phyloP scores from a whole-genome alignment of 2,797 vertebrate species.

The Buphagus erythrorhynchus region DNA sequence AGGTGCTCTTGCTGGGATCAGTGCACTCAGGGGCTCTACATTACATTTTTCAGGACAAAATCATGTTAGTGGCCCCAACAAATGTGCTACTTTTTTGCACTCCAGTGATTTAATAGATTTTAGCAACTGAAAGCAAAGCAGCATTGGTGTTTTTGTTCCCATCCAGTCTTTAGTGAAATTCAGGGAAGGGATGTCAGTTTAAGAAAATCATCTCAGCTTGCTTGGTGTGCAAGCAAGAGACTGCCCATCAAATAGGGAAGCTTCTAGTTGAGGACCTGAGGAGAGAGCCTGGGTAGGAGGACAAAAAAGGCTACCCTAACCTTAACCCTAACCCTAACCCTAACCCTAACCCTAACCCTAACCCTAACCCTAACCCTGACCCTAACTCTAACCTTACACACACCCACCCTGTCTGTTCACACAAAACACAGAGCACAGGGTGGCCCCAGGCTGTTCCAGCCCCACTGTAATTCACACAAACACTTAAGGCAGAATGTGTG shows the following conservation, averaged over 20 bases:
- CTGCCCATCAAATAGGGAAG: neutral
- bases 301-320: neutral
- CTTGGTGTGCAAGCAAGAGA: neutral
- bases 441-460: neutral
- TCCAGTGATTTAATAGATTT: neutral
- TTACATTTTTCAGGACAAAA: neutral
- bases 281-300: neutral
- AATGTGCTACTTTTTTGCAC: neutral
- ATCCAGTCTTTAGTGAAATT: neutral
- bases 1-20: neutral
- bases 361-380: neutral
- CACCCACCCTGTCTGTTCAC: neutral
- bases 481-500: neutral
- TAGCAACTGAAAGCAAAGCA: neutral
- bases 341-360: neutral
- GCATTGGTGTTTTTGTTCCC: neutral
- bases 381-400: neutral
- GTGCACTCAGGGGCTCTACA: neutral
- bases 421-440: neutral
- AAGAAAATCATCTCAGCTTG: neutral
- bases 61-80: neutral
- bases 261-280: neutral
- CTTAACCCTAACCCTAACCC: neutral
- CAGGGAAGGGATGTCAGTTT: neutral
- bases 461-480: neutral